These are phyloP conservation scores for Eremophila alpestris DNA, from an alignment of 2,797 vertebrate species.

Conservation along the genomic window DNA sequence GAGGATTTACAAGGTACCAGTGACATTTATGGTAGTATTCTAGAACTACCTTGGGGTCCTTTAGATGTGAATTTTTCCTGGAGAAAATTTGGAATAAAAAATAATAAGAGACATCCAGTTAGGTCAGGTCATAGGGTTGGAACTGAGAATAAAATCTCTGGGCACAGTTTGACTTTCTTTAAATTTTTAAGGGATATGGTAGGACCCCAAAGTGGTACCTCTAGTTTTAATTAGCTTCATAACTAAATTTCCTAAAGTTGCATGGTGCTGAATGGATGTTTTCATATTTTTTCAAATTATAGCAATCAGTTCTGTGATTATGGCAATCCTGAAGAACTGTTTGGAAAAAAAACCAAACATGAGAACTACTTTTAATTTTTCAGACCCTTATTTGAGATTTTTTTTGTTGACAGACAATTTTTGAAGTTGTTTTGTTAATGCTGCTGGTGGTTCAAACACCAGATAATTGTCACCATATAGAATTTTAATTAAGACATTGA, in stretches of 20 bases:
- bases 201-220: background rate
- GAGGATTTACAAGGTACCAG: background rate
- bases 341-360: background rate
- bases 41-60: background rate
- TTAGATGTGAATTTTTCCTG: background rate
- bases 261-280: background rate
- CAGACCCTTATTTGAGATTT: background rate
- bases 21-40: background rate
- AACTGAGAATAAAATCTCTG: background rate
- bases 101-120: background rate
- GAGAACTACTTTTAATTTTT: background rate
- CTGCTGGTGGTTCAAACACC: background rate
- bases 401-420: background rate
- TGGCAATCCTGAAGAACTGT: conserved; percentile 10
- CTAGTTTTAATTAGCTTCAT: background rate
- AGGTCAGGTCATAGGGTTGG: background rate
- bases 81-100: background rate
- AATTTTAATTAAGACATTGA: background rate
- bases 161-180: background rate
- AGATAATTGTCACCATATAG: background rate
- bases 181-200: background rate
- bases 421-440: background rate
- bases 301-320: background rate
- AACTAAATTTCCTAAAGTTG: conserved; percentile 26
- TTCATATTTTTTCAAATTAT: background rate